Evolutionary conservation across 2,797 vertebrate species (phyloP), one percentile per base, ranked within the genome.

Genomic region (Tarsius wallacei): DNA sequence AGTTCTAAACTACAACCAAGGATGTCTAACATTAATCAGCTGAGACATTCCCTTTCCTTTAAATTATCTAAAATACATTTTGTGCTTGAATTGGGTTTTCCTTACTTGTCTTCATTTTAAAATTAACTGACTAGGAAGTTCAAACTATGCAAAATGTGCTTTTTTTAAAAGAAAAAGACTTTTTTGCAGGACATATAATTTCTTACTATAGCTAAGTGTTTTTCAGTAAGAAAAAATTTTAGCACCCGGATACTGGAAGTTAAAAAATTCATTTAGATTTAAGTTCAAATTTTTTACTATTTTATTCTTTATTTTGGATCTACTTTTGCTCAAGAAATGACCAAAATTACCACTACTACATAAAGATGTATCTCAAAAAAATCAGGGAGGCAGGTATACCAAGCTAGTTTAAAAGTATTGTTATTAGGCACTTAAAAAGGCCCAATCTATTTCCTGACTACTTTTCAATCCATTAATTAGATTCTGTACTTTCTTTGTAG

Each of bases 381-480:
- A 36, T 87, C 19, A 88, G 17, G 63, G 68, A 87, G 81, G 19
- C 28, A 64, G 83, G 21, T 93, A 33, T 7, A 73, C 5, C 1
- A 11, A 81, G 33, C n/a, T 55, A 59, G 19, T 57, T 89, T 81
- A 71, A 61, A 94, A 93, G 84, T 94, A 94, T 66, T 87, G 42
- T 93, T n/a, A 89, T 91, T 81, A 80, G 7, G 51, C 28, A 84
- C 47, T 80, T 94, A 82, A 92, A 90, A 96, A 93, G 78, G 36
- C 68, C 57, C 15, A 28, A 21, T 47, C 47, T 68, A 55, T 76
- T 93, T 93, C 61, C 64, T 63, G 70, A 80, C 21, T 59, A 73
- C 22, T 87, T 92, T 96, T 84, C 55, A 88, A 81, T 94, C 90
- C 93, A 92, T 80, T 97, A 77, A 95, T 97, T 89, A 96, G 92